Evolutionary conservation across 2,888 invertebrate species (phyloP), one percentile per base, ranked within the genome.

Genomic region (Pycnomerus fuliginosus): DNA sequence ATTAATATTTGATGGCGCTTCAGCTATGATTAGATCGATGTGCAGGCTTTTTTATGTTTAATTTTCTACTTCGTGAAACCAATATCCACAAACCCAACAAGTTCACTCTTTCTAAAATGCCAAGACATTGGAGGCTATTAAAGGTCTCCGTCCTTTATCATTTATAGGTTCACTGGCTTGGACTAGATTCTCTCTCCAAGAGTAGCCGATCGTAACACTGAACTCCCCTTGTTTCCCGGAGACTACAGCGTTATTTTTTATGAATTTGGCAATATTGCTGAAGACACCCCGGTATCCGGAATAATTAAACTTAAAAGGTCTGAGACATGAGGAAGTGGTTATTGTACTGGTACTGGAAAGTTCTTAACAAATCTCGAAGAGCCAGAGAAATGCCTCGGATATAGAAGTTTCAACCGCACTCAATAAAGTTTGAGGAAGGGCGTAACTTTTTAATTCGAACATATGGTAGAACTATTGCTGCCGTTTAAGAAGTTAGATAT

Each of bases 81-180:
- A 1, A 30, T 13, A n/a, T 30, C 38, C 30, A 23, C 15, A 34
- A 15, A 22, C 15, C 23, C 12, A 22, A 10, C 17, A 20, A 5
- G 30, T 50, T 44, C 49, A 38, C 41, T 53, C 48, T 44, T 52
- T 51, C 39, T 46, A 47, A 58, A 58, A 59, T 56, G 58, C 52
- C 60, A 55, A 46, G 50, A 47, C 47, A n/a, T n/a, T 42, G 38
- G 48, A 52, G 38, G 46, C 50, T 52, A 55, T 55, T 55, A 61
- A 61, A 59, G 61, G 59, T 61, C 58, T 57, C n/a, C n/a, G 57
- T 57, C 56, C 47, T 58, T 55, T 53, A 55, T 56, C 55, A 58
- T 47, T n/a, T n/a, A 45, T 35, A 23, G 48, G 45, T 38, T 56
- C 52, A 55, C 56, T 58, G 56, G 55, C 55, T 56, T 51, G 44